phyloP scores from a whole-genome alignment of 2,113 vertebrate species.

The Ammospiza nelsoni region DNA sequence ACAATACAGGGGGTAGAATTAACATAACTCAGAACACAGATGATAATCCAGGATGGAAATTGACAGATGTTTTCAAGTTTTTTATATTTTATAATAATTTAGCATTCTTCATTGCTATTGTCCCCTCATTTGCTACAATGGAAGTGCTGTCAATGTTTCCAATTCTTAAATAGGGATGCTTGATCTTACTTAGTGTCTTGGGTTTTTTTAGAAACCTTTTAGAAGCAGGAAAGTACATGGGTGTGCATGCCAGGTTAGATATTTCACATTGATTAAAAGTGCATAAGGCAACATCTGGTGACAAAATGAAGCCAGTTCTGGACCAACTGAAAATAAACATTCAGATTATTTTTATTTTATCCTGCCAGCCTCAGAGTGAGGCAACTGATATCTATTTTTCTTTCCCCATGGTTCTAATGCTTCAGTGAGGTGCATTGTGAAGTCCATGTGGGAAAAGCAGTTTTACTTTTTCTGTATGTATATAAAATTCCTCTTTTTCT shows the following conservation, averaged over 20 bases:
- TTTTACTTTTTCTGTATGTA: fast-evolving
- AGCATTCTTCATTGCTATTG: not conserved
- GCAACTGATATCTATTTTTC: not conserved
- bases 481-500: not conserved
- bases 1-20: not conserved
- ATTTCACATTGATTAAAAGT: not conserved
- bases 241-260: not conserved
- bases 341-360: not conserved
- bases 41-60: not conserved
- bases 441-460: not conserved
- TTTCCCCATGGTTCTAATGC: not conserved
- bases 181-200: not conserved
- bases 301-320: not conserved
- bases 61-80: not conserved
- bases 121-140: not conserved
- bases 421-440: not conserved
- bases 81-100: not conserved
- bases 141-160: not conserved
- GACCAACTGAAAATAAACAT: not conserved
- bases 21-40: not conserved
- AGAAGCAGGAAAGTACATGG: not conserved
- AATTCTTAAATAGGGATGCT: not conserved
- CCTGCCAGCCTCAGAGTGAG: not conserved
- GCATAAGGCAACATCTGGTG: not conserved
- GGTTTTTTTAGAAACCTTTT: not conserved